These are phyloP conservation scores for Tursiops truncatus DNA, from an alignment of 2,113 vertebrate species.

Conservation along the genomic window DNA sequence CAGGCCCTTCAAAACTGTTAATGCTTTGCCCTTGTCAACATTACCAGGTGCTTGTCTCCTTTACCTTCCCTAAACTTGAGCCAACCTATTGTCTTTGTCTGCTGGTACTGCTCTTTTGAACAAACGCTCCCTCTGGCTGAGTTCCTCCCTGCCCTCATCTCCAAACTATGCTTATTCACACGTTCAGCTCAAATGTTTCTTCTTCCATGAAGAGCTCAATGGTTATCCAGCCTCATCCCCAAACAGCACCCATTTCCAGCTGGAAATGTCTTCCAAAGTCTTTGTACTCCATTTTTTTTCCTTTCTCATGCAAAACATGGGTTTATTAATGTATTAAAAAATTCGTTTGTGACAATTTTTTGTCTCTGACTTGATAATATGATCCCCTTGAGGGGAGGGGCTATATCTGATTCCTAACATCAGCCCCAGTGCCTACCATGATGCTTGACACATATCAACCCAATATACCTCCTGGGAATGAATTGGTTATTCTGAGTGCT, in stretches of 20 bases:
- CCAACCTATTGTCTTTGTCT: not conserved
- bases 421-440: not conserved
- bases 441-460: not conserved
- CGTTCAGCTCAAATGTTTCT: not conserved
- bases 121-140: not conserved
- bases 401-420: not conserved
- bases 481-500: slow-evolving; percentile 23
- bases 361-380: not conserved
- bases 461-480: not conserved
- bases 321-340: not conserved
- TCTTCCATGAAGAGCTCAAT: not conserved
- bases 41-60: not conserved
- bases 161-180: not conserved
- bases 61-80: not conserved
- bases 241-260: not conserved
- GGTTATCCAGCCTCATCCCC: not conserved
- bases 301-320: not conserved
- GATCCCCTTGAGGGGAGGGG: not conserved
- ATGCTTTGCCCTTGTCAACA: not conserved
- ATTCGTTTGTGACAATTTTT: not conserved
- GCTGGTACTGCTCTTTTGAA: not conserved
- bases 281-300: not conserved
- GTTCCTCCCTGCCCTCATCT: not conserved
- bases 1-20: not conserved
- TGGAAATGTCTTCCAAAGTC: not conserved